phyloP scores from a whole-genome alignment of 2,888 invertebrate genomes.

The Actias luna region DNA sequence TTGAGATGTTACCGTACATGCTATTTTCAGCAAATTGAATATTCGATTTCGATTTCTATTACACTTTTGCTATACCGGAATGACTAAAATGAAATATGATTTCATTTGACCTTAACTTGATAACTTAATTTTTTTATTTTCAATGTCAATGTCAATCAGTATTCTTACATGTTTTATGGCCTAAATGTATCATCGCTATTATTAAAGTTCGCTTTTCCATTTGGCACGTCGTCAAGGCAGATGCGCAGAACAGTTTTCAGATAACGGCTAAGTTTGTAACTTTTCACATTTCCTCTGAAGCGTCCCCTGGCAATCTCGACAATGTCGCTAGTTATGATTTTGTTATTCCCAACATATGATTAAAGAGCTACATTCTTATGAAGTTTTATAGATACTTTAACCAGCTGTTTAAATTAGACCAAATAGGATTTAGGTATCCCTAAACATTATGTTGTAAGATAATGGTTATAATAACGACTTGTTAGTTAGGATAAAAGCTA shows the following conservation, averaged over 20 bases:
- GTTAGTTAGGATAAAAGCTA: constrained; percentile 61
- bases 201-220: constrained; percentile 61
- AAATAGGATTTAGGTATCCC: constrained; percentile 11
- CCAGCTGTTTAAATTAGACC: constrained; percentile 1
- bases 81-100: too few relatives aligned
- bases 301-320: constrained; percentile 46
- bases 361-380: constrained; percentile 47
- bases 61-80: too few relatives aligned
- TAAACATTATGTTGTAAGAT: constrained; percentile 42
- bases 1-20: too few relatives aligned
- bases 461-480: constrained; percentile 57
- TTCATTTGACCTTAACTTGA: too few relatives aligned
- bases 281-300: constrained; percentile 71
- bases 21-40: too few relatives aligned
- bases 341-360: constrained; percentile 52
- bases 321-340: constrained; percentile 61
- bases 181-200: constrained; percentile 20
- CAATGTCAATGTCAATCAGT: constrained; percentile 16
- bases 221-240: constrained; percentile 68
- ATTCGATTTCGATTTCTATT: too few relatives aligned
- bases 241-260: constrained; percentile 65
- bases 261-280: constrained; percentile 71
- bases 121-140: too few relatives aligned
- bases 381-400: constrained; percentile 8
- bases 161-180: constrained; percentile 4